Conservation (phyloP, 2,888 invertebrate species). For the Prenolepis imparis region DNA sequence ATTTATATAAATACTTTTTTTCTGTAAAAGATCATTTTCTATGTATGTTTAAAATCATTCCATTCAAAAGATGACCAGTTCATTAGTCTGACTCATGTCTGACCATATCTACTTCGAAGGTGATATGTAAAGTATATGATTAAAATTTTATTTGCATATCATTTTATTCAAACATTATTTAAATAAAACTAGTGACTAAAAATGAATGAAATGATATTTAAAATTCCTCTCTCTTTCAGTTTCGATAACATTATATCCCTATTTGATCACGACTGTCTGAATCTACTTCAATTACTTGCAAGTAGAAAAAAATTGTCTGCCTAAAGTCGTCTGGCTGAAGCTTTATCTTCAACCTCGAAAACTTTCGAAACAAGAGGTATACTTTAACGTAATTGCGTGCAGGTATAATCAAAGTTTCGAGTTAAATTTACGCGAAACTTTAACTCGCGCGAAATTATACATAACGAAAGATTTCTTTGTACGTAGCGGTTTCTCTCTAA, state of each 20-base stretch:
- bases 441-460: neutral
- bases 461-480: constrained; percentile 2
- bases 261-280: neutral
- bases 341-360: constrained; percentile 5
- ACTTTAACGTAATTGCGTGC: constrained; percentile 21
- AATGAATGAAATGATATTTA: neutral
- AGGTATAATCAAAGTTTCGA: constrained; percentile 36
- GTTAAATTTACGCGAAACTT: constrained; percentile 20
- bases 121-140: neutral
- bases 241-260: neutral
- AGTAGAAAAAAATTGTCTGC: constrained; percentile 19
- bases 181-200: neutral
- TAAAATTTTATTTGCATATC: neutral
- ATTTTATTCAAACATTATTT: neutral
- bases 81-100: neutral
- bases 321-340: neutral
- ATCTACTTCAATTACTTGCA: neutral
- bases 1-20: neutral
- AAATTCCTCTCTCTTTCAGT: neutral
- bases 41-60: neutral
- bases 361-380: constrained; percentile 13
- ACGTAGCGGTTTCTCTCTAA: neutral
- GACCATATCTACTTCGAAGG: neutral
- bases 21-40: neutral
- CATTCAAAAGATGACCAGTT: neutral